A percentile compares a stretch with the other conserved stretches of the same genome.
Conservation (phyloP, 2,797 vertebrate species). For the Chaenodraco wilsoni region DNA sequence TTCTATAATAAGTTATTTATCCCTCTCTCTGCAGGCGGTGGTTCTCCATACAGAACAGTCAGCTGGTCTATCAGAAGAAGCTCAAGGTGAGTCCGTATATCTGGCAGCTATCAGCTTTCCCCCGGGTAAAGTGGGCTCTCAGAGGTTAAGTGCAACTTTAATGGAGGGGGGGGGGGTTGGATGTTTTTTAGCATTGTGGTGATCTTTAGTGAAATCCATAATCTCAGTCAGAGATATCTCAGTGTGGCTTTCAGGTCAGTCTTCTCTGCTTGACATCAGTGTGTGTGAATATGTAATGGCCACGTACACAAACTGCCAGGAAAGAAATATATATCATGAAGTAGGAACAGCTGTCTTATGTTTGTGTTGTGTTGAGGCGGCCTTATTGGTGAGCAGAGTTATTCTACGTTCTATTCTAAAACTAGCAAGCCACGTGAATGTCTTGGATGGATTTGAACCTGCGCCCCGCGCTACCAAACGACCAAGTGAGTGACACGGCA, state of each 20-base stretch:
- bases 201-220: conserved; percentile 35
- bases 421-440: no score
- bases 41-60: conserved; percentile 99
- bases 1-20: conserved; percentile 42
- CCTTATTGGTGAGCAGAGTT: neutral
- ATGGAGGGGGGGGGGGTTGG: neutral
- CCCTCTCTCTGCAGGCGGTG: conserved; percentile 86
- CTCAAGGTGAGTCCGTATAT: conserved; percentile 86
- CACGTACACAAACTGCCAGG: neutral
- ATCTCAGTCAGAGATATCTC: conserved; percentile 15
- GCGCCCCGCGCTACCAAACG: no score
- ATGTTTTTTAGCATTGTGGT: conserved; percentile 17
- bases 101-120: conserved; percentile 6
- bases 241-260: conserved; percentile 24
- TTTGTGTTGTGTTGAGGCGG: neutral
- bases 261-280: conserved; percentile 25
- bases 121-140: conserved; percentile 5
- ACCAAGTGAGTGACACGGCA: no score
- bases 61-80: conserved; percentile 99
- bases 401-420: no score
- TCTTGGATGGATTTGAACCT: no score
- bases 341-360: conserved; percentile 13
- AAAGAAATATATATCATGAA: neutral
- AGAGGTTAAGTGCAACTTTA: conserved; percentile 60
- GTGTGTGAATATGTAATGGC: conserved; percentile 26